Base-by-base conservation (phyloP, 2,113 vertebrate genomes). In the Ibidorhyncha struthersii region DNA sequence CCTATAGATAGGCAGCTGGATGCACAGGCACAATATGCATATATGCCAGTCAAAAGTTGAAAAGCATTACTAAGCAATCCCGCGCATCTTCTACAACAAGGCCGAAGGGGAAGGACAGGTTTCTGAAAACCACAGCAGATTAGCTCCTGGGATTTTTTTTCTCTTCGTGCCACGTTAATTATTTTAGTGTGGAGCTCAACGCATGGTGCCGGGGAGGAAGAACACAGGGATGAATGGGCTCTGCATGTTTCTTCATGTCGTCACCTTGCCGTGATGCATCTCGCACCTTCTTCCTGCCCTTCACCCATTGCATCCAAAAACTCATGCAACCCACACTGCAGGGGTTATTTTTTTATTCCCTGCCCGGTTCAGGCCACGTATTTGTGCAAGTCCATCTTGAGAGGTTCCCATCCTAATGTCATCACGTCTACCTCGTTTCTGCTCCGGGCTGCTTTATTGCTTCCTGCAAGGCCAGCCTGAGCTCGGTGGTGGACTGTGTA, bases 31-130 rank as follows among this genome's bases (percentile, higher is more conserved):
- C 30, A 8, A 23, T 56, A 84, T 25, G 67, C 76, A 83, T 22
- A 76, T 66, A 45, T 4, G 12, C 40, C 96, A 95, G 89, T 86
- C 94, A 81, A 70, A 95, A 93, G 85, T 80, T 88, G 78, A 53
- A 72, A 95, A 95, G 91, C 93, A 92, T 97, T 93, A 86, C 93
- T 82, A 76, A 97, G 95, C 96, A 95, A 86, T 94, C 94, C 94
- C 8, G 0, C 56, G 85, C 86, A 63, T 73, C 84, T 84, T 89
- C 82, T 47, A 27, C 90, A 96, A 88, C 61, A 30, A 10, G 26
- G 94, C 94, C 41, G 40, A 93, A 74, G n/a, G 17, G 14, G 29
- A 23, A 23, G 23, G 2, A 58, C 70, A 72, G 32, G 50, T 89
- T 88, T 58, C 66, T 55, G 87, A 56, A 18, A 76, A 92, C 83